These are phyloP conservation scores for Volucella inanis DNA, from an alignment of 2,888 invertebrate genomes.

Conservation along the genomic window DNA sequence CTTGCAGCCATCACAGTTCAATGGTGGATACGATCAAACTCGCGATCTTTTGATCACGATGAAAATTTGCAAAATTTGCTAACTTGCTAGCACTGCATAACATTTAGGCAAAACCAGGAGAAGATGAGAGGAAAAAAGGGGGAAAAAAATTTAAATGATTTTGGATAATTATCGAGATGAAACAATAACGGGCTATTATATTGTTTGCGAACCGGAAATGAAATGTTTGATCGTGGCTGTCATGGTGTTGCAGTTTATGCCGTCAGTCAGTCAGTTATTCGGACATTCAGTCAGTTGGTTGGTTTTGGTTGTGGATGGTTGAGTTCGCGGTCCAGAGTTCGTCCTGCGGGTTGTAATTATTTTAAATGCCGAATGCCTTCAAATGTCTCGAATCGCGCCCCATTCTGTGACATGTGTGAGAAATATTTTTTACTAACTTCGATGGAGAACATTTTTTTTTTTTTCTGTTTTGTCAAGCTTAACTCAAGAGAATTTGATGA, in stretches of 20 bases:
- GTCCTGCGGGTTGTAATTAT: conserved; percentile 73
- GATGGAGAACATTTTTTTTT: conserved; percentile 2
- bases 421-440: conserved; percentile 51
- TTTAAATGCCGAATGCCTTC: conserved; percentile 71
- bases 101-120: conserved; percentile 17
- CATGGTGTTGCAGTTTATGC: conserved; percentile 66
- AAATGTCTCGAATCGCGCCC: conserved; percentile 62
- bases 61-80: conserved; percentile 66
- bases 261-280: conserved; percentile 68
- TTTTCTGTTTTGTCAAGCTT: background rate
- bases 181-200: conserved; percentile 75
- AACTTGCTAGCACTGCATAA: conserved; percentile 42
- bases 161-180: conserved; percentile 75
- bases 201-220: conserved; percentile 74
- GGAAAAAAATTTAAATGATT: conserved; percentile 69
- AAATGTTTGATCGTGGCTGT: conserved; percentile 74
- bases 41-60: conserved; percentile 62
- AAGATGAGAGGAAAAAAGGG: conserved; percentile 4
- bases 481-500: conserved; percentile 11
- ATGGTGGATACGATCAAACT: conserved; percentile 60
- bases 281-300: conserved; percentile 52
- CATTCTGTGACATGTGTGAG: conserved; percentile 70
- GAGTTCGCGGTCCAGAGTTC: conserved; percentile 41
- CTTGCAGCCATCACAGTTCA: background rate
- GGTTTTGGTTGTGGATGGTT: background rate